Evolutionary conservation across 1,140 invertebrate genomes (phyloP).

Genomic region (Euborellia annulipes): DNA sequence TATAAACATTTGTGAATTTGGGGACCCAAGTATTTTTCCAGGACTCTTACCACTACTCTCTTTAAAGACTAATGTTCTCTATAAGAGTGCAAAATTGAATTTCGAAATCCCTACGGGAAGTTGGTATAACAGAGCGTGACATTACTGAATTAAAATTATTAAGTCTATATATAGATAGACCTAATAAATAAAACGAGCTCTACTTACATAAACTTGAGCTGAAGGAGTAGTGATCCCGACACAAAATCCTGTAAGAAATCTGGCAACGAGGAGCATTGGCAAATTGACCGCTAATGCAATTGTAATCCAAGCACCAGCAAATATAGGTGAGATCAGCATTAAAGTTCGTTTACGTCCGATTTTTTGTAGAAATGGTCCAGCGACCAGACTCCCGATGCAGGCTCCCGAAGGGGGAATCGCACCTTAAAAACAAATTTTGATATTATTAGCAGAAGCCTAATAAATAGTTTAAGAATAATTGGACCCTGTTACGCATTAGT

Average conservation of each 20-base stretch:
- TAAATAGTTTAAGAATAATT: too few relatives aligned
- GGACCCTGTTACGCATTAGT: too few relatives aligned
- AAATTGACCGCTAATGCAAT: conserved; percentile 35
- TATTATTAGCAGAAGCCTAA: too few relatives aligned
- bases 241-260: conserved; percentile 39
- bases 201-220: conserved; percentile 43
- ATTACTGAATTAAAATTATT: too few relatives aligned
- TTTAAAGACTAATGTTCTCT: too few relatives aligned
- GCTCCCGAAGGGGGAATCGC: conserved; percentile 35
- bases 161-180: too few relatives aligned
- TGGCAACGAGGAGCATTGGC: conserved; percentile 35
- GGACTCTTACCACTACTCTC: too few relatives aligned
- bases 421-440: conserved; percentile 26
- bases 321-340: conserved; percentile 25
- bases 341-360: conserved; percentile 26
- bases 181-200: neutral
- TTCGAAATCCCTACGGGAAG: too few relatives aligned
- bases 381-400: conserved; percentile 31
- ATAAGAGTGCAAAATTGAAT: too few relatives aligned
- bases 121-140: too few relatives aligned
- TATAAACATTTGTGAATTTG: too few relatives aligned
- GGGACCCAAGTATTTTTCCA: too few relatives aligned
- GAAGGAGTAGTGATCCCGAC: conserved; percentile 40
- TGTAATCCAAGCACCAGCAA: conserved; percentile 38
- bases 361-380: conserved; percentile 31